These are phyloP conservation scores for Macrobrachium rosenbergii DNA, from an alignment of 1,140 invertebrate genomes.

Conservation along the genomic window DNA sequence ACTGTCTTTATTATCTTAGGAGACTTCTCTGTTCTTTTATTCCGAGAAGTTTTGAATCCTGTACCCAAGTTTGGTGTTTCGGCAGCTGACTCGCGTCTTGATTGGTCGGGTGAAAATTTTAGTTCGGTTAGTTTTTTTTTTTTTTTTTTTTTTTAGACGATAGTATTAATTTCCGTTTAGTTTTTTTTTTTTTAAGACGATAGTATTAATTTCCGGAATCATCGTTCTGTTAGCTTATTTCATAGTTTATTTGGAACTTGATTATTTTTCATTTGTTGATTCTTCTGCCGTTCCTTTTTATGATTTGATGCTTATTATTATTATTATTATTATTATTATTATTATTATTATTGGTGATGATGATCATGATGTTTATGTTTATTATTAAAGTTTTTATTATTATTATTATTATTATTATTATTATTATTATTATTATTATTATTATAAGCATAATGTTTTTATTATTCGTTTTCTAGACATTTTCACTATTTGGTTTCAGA, in stretches of 20 bases:
- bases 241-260: background rate
- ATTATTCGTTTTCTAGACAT: no score
- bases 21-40: no score
- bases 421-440: constrained; percentile 18
- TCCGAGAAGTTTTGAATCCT: no score
- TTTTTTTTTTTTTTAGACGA: background rate
- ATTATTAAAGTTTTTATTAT: constrained; percentile 15
- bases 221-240: no score
- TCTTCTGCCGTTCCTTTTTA: background rate
- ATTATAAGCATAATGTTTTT: no score
- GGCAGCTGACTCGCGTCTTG: no score
- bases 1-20: no score
- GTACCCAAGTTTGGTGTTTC: no score
- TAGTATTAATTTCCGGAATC: background rate
- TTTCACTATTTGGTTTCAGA: no score
- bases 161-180: background rate
- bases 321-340: background rate
- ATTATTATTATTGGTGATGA: constrained; percentile 11
- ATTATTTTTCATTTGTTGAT: background rate
- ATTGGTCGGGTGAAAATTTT: no score
- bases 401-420: constrained; percentile 25
- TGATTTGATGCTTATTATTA: background rate
- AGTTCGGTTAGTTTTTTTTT: background rate
- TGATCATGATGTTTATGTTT: no score
- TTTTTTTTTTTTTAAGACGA: background rate